A percentile compares a stretch with the other conserved stretches of the same genome.
phyloP scores from a whole-genome alignment of 2,113 vertebrate species.

The Sprattus sprattus region DNA sequence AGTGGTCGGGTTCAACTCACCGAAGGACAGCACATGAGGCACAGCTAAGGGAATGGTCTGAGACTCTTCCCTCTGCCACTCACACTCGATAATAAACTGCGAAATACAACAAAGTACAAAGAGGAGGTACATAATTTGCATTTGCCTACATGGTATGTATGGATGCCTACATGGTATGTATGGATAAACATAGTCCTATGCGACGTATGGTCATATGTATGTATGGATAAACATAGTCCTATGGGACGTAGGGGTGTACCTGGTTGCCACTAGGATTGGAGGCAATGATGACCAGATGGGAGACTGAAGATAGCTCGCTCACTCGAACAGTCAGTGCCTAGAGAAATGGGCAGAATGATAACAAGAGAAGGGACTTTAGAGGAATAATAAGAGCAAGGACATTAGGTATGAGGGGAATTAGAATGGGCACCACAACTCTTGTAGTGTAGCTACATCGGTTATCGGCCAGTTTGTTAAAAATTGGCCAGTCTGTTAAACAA shows the following conservation, averaged over 20 bases:
- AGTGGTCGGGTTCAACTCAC: constrained; percentile 65
- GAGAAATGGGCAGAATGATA: constrained; percentile 19
- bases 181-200: too few species aligned
- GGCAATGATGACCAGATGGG: constrained; percentile 82
- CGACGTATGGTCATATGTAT: too few species aligned
- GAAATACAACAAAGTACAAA: background rate
- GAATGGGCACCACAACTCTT: background rate
- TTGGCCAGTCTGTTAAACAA: too few species aligned
- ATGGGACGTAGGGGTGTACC: constrained; percentile 68
- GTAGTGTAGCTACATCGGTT: too few species aligned
- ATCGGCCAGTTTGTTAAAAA: too few species aligned
- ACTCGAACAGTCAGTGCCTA: constrained; percentile 80
- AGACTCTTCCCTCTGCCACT: constrained; percentile 83
- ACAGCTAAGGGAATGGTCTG: constrained; percentile 77
- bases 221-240: too few species aligned
- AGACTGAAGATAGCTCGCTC: constrained; percentile 76
- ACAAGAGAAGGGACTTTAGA: background rate
- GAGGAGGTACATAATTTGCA: background rate
- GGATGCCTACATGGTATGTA: background rate
- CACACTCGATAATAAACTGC: constrained; percentile 90
- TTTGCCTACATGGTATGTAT: background rate
- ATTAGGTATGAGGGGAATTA: background rate
- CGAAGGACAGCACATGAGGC: constrained; percentile 86
- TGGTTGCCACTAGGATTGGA: constrained; percentile 80
- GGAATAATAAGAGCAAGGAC: background rate